Evolutionary conservation across 2,888 invertebrate genomes (phyloP).

Genomic region (Drosophila sordidula): DNA sequence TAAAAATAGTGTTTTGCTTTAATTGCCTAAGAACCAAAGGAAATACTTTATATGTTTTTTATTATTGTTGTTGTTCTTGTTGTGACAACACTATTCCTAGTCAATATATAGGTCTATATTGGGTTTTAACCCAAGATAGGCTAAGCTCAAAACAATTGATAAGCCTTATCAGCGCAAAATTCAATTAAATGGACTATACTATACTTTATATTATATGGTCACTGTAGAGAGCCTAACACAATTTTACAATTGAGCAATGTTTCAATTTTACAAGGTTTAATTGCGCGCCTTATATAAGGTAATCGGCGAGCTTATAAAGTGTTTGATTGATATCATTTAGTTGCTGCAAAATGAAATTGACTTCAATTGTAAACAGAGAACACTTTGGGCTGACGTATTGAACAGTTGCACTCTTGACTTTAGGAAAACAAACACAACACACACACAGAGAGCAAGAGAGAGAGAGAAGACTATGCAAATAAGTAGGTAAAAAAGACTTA

Average conservation of each 20-base stretch:
- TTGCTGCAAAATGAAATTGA: conserved; percentile 8
- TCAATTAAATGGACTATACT: conserved; percentile 33
- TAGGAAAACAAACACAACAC: conserved; percentile 11
- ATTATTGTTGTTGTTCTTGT: background rate
- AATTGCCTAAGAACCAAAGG: too few relatives aligned
- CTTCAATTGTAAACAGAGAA: conserved; percentile 28
- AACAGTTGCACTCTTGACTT: conserved; percentile 9
- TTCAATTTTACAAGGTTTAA: background rate
- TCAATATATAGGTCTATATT: background rate
- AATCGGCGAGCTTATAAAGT: conserved; percentile 5
- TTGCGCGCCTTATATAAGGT: conserved; percentile 13
- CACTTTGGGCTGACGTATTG: background rate
- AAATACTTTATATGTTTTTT: background rate
- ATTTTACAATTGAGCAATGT: conserved; percentile 17
- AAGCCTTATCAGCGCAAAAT: conserved; percentile 47
- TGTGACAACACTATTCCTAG: background rate
- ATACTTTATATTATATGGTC: background rate
- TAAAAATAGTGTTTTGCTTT: too few relatives aligned
- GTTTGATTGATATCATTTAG: conserved; percentile 26
- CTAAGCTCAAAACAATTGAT: conserved; percentile 50
- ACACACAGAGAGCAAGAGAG: conserved; percentile 2
- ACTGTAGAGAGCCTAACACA: conserved; percentile 2
- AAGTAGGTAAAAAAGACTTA: conserved; percentile 42
- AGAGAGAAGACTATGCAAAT: conserved; percentile 29
- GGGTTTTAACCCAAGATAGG: conserved; percentile 56